Conservation (phyloP, 2,797 vertebrate genomes). For the Halcyon badia region DNA sequence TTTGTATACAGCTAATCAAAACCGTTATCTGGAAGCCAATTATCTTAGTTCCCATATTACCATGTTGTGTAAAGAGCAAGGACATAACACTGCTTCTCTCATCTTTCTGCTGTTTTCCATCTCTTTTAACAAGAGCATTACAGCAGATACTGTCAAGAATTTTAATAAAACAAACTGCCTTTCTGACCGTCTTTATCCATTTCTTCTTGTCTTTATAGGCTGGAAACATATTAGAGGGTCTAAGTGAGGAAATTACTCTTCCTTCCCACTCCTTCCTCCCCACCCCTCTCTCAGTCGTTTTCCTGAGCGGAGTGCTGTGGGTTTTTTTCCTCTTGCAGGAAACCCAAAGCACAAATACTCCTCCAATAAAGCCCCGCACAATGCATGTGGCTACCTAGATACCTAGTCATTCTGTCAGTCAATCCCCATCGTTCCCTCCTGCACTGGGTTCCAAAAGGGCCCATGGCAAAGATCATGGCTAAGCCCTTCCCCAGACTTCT, state of each 20-base stretch:
- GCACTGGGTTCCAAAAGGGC: neutral
- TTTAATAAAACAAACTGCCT: constrained; percentile 32
- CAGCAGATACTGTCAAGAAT: constrained; percentile 31
- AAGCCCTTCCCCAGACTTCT: too few species aligned
- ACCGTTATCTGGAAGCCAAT: neutral
- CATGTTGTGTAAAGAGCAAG: neutral
- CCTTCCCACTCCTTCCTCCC: neutral
- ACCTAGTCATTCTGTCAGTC: neutral
- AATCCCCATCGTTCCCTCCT: neutral
- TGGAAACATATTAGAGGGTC: neutral
- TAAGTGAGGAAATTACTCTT: neutral
- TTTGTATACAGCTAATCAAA: neutral
- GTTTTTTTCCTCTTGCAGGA: neutral
- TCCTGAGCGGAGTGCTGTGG: neutral
- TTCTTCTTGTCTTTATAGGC: neutral
- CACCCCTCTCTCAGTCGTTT: neutral
- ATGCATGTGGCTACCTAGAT: neutral
- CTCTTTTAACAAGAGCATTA: constrained; percentile 42
- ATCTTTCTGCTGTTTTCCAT: constrained; percentile 26
- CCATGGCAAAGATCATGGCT: neutral
- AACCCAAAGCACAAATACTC: neutral
- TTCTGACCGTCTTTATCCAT: constrained; percentile 8
- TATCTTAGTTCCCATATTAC: neutral
- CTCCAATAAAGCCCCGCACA: neutral
- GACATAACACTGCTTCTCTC: neutral